Evolutionary conservation across 2,888 invertebrate genomes (phyloP).

Genomic region (Leistus spinibarbis): DNA sequence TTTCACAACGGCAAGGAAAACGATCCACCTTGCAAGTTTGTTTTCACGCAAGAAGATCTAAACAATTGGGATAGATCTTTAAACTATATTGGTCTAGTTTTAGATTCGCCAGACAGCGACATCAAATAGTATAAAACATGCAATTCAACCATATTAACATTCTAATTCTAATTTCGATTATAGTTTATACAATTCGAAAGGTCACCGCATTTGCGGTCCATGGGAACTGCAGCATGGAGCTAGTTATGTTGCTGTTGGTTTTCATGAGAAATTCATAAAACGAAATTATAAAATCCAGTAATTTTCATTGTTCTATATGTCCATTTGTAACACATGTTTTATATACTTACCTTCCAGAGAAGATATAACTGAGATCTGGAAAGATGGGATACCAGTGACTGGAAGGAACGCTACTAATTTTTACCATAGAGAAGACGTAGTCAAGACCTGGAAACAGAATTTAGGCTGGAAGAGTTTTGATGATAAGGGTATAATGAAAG

Average conservation of each 20-base stretch:
- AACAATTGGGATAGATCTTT: conserved; percentile 35
- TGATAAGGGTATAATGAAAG: background rate
- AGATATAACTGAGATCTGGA: conserved; percentile 8
- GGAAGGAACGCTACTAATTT: background rate
- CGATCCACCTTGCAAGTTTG: conserved; percentile 35
- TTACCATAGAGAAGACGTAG: background rate
- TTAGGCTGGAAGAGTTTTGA: background rate
- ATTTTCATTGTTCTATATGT: background rate
- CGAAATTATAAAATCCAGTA: conserved; percentile 17
- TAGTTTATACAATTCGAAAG: conserved; percentile 34
- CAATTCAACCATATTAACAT: background rate
- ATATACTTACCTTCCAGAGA: background rate
- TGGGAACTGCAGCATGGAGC: conserved; percentile 41
- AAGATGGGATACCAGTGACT: background rate
- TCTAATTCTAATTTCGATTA: background rate
- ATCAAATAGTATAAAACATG: conserved; percentile 19
- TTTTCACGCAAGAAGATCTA: conserved; percentile 38
- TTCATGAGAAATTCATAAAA: conserved; percentile 31
- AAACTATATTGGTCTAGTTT: conserved; percentile 19
- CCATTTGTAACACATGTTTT: background rate
- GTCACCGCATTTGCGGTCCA: conserved; percentile 35
- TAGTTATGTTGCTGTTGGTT: conserved; percentile 35
- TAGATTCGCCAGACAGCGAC: conserved; percentile 29
- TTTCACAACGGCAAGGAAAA: conserved; percentile 32
- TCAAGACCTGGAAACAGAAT: conserved; percentile 10